Evolutionary conservation across 2,113 vertebrate genomes (phyloP).

Genomic region (Neomonachus schauinslandi): DNA sequence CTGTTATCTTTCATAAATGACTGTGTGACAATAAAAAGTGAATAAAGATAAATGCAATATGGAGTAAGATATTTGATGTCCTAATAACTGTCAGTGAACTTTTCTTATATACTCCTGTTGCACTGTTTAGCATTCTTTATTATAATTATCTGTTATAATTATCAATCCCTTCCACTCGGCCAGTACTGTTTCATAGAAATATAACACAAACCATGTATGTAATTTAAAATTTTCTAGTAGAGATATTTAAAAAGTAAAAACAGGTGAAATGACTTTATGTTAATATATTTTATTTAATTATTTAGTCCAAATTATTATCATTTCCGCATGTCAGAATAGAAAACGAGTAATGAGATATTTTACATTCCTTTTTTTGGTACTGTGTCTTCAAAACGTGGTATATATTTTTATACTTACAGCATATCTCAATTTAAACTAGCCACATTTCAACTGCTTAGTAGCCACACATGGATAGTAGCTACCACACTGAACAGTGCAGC

Average conservation of each 20-base stretch:
- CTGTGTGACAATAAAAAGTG: not conserved
- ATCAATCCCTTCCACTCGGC: not conserved
- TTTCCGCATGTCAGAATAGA: not conserved
- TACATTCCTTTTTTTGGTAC: not conserved
- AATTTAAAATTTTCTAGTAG: not conserved
- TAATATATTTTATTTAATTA: not conserved
- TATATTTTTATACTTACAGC: not conserved
- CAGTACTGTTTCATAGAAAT: not conserved
- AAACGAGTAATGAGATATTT: not conserved
- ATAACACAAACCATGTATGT: not conserved
- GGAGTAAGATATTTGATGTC: not conserved
- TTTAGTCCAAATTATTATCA: not conserved
- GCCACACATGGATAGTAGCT: not conserved
- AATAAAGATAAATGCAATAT: not conserved
- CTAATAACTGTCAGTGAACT: not conserved
- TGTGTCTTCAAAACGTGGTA: not conserved
- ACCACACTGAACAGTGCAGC: not conserved
- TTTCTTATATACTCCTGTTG: not conserved
- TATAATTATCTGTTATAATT: not conserved
- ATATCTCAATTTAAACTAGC: not conserved
- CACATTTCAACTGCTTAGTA: not conserved
- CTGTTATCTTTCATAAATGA: slow-evolving; percentile 5
- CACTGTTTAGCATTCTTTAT: not conserved
- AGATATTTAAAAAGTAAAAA: not conserved
- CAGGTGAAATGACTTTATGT: not conserved